These are phyloP conservation scores for Sebastes steindachneri DNA, from an alignment of 2,797 vertebrate genomes.

Conservation along the genomic window DNA sequence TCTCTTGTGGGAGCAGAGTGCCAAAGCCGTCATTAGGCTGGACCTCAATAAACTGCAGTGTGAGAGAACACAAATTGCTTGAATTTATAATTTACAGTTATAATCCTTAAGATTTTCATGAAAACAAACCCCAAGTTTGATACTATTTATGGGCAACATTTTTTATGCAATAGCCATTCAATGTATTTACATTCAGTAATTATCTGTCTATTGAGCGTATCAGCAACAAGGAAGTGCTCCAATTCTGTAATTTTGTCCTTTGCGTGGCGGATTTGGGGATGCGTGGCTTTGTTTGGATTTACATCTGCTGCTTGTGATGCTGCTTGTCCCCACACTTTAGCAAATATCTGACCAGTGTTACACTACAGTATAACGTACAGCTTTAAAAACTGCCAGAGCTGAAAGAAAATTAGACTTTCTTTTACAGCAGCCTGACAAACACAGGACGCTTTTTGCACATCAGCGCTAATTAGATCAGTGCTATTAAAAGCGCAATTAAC, in stretches of 20 bases:
- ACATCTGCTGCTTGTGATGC: not conserved
- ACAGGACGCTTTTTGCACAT: not conserved
- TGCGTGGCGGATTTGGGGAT: not conserved
- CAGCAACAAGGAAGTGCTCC: not conserved
- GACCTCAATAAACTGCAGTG: conserved; percentile 88
- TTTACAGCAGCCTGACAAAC: not conserved
- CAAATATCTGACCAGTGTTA: not conserved
- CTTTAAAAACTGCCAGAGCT: not conserved
- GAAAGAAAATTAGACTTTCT: not conserved
- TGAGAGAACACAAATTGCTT: conserved; percentile 16
- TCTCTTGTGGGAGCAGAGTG: conserved; percentile 90
- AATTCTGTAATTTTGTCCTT: not conserved
- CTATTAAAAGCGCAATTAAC: not conserved
- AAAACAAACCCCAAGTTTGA: not conserved
- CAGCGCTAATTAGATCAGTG: not conserved
- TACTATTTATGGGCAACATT: not conserved
- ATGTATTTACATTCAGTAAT: not conserved
- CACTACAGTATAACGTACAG: not conserved
- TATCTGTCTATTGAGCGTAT: not conserved
- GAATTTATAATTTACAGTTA: not conserved
- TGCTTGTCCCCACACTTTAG: not conserved
- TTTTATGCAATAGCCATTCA: not conserved
- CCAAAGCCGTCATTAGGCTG: conserved; percentile 93
- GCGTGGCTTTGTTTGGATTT: not conserved
- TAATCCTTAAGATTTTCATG: not conserved